Evolutionary conservation across 2,888 invertebrate species (phyloP), one percentile per base, ranked within the genome.

Genomic region (Microplitis manilae): DNA sequence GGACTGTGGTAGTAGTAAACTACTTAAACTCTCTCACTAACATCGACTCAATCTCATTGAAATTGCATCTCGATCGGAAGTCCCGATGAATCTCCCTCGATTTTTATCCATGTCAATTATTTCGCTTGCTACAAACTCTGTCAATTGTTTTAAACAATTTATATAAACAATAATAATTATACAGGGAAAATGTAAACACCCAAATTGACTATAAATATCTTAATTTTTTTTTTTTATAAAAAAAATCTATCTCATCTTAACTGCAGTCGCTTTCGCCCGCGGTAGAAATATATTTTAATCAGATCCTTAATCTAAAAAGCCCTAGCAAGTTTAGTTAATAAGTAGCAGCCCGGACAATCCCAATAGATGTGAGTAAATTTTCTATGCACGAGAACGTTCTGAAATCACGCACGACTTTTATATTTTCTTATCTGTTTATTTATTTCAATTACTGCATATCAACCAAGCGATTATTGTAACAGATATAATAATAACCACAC

Each of bases 91-190:
- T 64, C 41, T 72, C 17, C 62, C 30, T 59, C 20, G 67, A 67
- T 67, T 73, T 73, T 73, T 73, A 73, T 73, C 73, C 13, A 5
- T 39, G 7, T 9, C n/a, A 65, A 73, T 67, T 73, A 73, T 73
- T 39, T 73, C 20, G 41, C 62, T 20, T 13, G 65, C 9, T 50
- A 50, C 65, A 65, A 30, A 30, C 30, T 30, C 30, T 30, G 30
- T 20, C 65, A 20, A 30, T 20, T 20, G 30, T 65, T 65, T 65
- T 5, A 9, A 30, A 30, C 4, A 30, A 30, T 30, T 30, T 30
- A 30, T 30, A 30, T 30, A 30, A 30, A 30, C 30, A 30, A 30
- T 30, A 30, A 30, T 30, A 30, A 30, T 30, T 30, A 30, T 30
- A 30, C 30, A 30, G 30, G 4, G 0, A 30, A 30, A 30, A 30